Percentiles rank a stretch among this genome's conserved stretches.
These are phyloP conservation scores for Radopholus similis DNA, from an alignment of 1,140 invertebrate species.

Conservation along the genomic window DNA sequence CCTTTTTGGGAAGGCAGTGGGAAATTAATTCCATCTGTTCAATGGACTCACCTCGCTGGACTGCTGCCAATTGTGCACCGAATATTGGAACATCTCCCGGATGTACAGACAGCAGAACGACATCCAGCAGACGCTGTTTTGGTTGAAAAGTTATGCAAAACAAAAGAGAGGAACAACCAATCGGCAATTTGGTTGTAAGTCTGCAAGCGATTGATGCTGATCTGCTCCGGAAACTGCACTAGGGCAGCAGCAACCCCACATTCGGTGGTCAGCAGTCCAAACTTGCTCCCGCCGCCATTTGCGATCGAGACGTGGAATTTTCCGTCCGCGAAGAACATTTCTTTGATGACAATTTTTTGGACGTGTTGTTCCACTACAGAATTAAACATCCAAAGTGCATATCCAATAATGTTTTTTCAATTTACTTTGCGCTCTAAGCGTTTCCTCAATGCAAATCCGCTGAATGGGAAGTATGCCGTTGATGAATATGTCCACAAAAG, in stretches of 20 bases:
- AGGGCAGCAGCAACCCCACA: background rate
- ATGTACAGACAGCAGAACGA: constrained; percentile 17
- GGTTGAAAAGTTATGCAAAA: background rate
- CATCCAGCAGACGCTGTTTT: constrained; percentile 20
- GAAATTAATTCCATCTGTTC: no score
- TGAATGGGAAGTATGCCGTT: background rate
- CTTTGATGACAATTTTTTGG: background rate
- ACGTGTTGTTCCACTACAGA: no score
- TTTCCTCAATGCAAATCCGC: background rate
- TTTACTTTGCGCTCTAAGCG: background rate
- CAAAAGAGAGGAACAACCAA: background rate
- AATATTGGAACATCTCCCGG: constrained; percentile 19
- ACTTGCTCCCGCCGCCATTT: no score
- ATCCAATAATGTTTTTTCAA: no score
- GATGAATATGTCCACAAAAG: constrained; percentile 4
- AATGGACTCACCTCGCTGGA: constrained; percentile 3
- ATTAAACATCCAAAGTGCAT: no score
- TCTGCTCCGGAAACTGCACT: background rate
- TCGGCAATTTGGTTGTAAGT: constrained; percentile 11
- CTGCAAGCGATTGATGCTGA: background rate
- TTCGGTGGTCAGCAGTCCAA: no score
- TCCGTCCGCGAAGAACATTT: background rate
- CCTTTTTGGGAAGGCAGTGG: background rate
- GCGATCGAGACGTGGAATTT: background rate
- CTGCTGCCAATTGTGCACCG: constrained; percentile 9